phyloP scores from a whole-genome alignment of 2,888 invertebrate genomes.

The Andrena praecox region DNA sequence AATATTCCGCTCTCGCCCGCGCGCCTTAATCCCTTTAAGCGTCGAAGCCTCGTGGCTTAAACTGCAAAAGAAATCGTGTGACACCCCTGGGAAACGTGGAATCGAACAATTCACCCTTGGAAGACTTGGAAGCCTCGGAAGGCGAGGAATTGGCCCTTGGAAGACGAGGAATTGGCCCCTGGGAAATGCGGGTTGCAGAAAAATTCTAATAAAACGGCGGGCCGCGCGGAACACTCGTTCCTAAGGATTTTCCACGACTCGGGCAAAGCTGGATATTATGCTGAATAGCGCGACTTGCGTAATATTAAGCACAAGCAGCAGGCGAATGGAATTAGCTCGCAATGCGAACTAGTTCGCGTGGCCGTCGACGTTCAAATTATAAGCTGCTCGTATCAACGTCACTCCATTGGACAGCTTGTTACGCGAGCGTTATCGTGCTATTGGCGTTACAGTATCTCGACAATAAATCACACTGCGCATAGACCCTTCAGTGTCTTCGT shows the following conservation, averaged over 20 bases:
- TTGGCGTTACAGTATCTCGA: constrained; percentile 40
- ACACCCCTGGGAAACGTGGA: neutral
- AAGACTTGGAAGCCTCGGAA: too few species aligned
- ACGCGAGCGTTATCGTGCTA: constrained; percentile 25
- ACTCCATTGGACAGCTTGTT: constrained; percentile 35
- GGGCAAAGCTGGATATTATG: too few species aligned
- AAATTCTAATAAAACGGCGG: too few species aligned
- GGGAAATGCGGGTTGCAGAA: too few species aligned
- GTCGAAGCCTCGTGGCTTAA: too few species aligned
- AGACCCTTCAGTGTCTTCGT: constrained; percentile 24
- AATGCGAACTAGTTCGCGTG: neutral
- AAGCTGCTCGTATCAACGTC: constrained; percentile 35
- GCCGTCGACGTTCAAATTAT: constrained; percentile 46
- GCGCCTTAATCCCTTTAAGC: too few species aligned
- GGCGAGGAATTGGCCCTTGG: too few species aligned
- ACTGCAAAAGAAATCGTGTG: too few species aligned
- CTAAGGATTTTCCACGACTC: too few species aligned
- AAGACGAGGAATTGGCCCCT: too few species aligned
- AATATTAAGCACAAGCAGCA: neutral
- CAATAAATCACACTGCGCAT: constrained; percentile 43
- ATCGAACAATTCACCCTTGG: neutral
- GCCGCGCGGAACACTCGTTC: too few species aligned
- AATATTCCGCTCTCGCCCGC: neutral
- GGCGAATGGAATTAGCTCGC: neutral
- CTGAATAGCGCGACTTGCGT: too few species aligned